Evolutionary conservation across 2,797 vertebrate genomes (phyloP).

Genomic region (Eulemur coronatus): DNA sequence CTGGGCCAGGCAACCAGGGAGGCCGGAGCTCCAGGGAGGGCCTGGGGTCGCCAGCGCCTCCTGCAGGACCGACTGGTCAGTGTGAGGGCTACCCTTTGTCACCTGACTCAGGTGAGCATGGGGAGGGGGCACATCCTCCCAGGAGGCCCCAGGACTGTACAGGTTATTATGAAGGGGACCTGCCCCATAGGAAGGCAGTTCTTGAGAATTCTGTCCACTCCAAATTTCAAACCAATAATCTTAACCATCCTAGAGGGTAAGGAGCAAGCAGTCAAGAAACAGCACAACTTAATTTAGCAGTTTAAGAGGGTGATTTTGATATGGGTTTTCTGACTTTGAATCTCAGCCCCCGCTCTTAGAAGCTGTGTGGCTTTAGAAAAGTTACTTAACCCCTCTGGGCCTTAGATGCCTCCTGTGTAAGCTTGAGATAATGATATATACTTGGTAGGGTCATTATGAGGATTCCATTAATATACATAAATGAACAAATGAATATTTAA

Average conservation of each 20-base stretch:
- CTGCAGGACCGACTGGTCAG: slow-evolving; percentile 94
- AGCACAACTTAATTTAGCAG: not conserved
- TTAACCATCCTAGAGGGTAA: not conserved
- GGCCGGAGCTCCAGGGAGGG: slow-evolving; percentile 82
- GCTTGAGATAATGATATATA: not conserved
- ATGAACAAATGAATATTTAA: not conserved
- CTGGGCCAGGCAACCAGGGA: slow-evolving; percentile 79
- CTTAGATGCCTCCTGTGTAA: not conserved
- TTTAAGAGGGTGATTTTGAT: not conserved
- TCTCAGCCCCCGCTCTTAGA: not conserved
- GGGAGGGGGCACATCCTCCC: not conserved
- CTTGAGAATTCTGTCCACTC: not conserved
- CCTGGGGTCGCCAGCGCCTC: slow-evolving; percentile 88
- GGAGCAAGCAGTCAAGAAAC: not conserved
- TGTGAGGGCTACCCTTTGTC: slow-evolving; percentile 91
- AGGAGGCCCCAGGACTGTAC: not conserved
- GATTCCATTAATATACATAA: not conserved
- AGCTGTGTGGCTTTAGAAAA: not conserved
- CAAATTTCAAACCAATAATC: not conserved
- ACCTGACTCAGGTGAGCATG: slow-evolving; percentile 87
- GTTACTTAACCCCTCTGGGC: not conserved
- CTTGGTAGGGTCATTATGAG: not conserved
- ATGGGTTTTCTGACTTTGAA: not conserved
- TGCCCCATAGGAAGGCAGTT: not conserved
- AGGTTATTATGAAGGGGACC: not conserved